phyloP scores from a whole-genome alignment of 2,888 invertebrate species.

The Xylocampa areola region DNA sequence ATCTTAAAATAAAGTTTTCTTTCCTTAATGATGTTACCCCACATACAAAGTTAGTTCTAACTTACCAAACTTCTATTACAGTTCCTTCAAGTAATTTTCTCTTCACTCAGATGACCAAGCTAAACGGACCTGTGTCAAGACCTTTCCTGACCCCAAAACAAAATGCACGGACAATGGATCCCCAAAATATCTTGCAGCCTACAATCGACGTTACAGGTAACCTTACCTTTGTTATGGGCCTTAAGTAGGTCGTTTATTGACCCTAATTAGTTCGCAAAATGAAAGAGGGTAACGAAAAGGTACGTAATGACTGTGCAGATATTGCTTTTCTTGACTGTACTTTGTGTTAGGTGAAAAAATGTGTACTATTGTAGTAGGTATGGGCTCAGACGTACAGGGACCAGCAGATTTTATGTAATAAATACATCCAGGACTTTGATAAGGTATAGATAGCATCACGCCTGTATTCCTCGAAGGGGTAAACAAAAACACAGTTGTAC shows the following conservation, averaged over 20 bases:
- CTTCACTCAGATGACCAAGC: background rate
- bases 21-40: too few relatives aligned
- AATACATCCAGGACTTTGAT: too few relatives aligned
- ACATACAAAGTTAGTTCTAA: too few relatives aligned
- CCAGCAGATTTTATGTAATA: too few relatives aligned
- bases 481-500: too few relatives aligned
- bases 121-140: constrained; percentile 10
- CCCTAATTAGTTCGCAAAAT: constrained; percentile 48
- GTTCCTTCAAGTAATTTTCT: constrained; percentile 1
- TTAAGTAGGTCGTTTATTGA: constrained; percentile 48
- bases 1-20: too few relatives aligned
- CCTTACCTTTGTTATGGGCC: constrained; percentile 37
- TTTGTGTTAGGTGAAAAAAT: background rate
- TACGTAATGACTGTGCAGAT: constrained; percentile 18
- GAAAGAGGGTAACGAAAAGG: constrained; percentile 25
- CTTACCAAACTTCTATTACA: background rate
- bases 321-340: constrained; percentile 16
- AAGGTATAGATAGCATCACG: too few relatives aligned
- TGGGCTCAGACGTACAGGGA: too few relatives aligned
- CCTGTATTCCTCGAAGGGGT: too few relatives aligned
- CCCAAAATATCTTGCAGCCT: constrained; percentile 27
- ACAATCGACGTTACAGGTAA: constrained; percentile 34
- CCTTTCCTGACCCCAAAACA: constrained; percentile 14
- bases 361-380: too few relatives aligned
- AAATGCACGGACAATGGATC: constrained; percentile 33